These are phyloP conservation scores for Heliconius nattereri DNA, from an alignment of 1,140 invertebrate genomes.

Conservation along the genomic window DNA sequence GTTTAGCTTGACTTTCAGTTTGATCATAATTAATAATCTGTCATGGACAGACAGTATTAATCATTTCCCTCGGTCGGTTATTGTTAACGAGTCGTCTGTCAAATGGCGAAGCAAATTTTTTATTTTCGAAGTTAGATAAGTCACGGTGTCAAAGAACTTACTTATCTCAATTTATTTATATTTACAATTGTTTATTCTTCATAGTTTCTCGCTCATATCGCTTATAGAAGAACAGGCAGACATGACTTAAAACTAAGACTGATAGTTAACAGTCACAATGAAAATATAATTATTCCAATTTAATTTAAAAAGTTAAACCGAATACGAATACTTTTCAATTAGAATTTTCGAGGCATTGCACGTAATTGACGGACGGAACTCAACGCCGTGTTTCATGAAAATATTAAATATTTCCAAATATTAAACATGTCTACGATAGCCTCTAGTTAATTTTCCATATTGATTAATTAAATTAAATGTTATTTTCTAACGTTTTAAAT, in stretches of 20 bases:
- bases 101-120: slow-evolving; percentile 6
- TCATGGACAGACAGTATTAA: slow-evolving; percentile 42
- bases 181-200: neutral
- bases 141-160: neutral
- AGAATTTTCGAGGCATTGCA: neutral
- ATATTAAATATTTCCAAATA: no score
- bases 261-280: no score
- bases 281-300: no score
- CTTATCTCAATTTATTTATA: neutral
- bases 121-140: neutral
- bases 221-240: no score
- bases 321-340: no score
- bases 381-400: neutral
- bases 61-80: slow-evolving; percentile 31
- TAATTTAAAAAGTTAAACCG: no score
- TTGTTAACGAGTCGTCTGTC: slow-evolving; percentile 24
- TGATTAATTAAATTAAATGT: no score
- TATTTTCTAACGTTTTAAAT: neutral
- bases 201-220: no score
- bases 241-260: no score
- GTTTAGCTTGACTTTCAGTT: neutral
- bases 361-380: neutral
- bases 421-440: no score
- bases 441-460: no score
- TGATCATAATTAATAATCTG: slow-evolving; percentile 43